Percentiles rank a stretch among this genome's conserved stretches.
phyloP scores from a whole-genome alignment of 2,797 vertebrate genomes.

The Enteromius treurensis region DNA sequence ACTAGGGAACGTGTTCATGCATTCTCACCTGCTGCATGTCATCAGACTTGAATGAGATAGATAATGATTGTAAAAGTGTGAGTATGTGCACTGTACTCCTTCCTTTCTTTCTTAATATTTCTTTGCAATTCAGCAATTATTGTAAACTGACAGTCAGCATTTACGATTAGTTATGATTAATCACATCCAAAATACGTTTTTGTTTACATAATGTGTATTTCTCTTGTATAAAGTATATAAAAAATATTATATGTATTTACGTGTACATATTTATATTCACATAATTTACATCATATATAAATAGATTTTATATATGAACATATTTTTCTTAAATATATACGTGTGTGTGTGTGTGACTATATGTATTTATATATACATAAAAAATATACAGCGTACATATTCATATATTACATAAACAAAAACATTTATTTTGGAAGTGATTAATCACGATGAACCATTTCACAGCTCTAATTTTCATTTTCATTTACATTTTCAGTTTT shows the following conservation, averaged over 20 bases:
- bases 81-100: neutral
- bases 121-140: neutral
- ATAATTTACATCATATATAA: neutral
- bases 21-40: conserved; percentile 23
- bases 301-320: neutral
- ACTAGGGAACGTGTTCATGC: conserved; percentile 17
- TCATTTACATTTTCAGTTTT: neutral
- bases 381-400: neutral
- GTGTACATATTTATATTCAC: neutral
- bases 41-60: conserved; percentile 16
- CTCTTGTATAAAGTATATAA: neutral
- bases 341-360: neutral
- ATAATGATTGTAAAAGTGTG: neutral
- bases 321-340: neutral
- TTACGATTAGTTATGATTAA: neutral
- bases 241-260: neutral
- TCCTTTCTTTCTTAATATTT: neutral
- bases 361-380: neutral
- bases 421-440: neutral
- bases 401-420: neutral
- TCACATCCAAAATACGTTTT: neutral
- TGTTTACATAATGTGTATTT: neutral
- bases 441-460: neutral
- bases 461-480: neutral
- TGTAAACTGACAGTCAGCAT: neutral